Evolutionary conservation across 2,797 vertebrate species (phyloP).

Genomic region (Enoplosus armatus): DNA sequence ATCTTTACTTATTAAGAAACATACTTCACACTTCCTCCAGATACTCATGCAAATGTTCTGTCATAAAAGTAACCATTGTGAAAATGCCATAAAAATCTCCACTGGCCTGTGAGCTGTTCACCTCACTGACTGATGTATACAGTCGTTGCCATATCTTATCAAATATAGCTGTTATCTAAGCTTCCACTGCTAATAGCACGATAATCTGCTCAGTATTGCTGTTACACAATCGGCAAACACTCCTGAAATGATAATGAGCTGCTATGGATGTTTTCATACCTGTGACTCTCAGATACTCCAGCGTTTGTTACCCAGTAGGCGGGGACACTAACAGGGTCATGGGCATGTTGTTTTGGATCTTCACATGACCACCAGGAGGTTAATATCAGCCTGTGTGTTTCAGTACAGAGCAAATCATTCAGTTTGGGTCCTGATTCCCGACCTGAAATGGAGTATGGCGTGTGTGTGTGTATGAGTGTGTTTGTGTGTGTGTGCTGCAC

Average conservation of each 20-base stretch:
- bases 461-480: too few relatives aligned
- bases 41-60: slow-evolving; percentile 7
- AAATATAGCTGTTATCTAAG: slow-evolving; percentile 32
- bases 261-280: slow-evolving; percentile 11
- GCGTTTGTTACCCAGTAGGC: not conserved
- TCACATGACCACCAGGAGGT: slow-evolving; percentile 31
- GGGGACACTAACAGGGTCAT: slow-evolving; percentile 11
- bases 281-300: slow-evolving; percentile 10
- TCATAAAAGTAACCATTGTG: not conserved
- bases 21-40: not conserved
- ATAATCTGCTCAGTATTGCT: slow-evolving; percentile 29
- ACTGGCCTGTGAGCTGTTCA: not conserved
- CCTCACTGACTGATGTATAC: slow-evolving; percentile 1
- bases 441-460: not conserved
- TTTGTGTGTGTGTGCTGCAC: slow-evolving; percentile 21
- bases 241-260: slow-evolving; percentile 24
- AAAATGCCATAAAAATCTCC: slow-evolving; percentile 3
- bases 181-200: slow-evolving; percentile 13
- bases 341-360: slow-evolving; percentile 38
- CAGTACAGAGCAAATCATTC: slow-evolving; percentile 8
- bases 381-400: slow-evolving; percentile 23
- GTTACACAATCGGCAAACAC: slow-evolving; percentile 35
- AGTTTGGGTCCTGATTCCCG: slow-evolving; percentile 16
- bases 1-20: slow-evolving; percentile 2
- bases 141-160: slow-evolving; percentile 38